Conservation (phyloP, 2,113 vertebrate genomes). For the Hemiprocne comata region DNA sequence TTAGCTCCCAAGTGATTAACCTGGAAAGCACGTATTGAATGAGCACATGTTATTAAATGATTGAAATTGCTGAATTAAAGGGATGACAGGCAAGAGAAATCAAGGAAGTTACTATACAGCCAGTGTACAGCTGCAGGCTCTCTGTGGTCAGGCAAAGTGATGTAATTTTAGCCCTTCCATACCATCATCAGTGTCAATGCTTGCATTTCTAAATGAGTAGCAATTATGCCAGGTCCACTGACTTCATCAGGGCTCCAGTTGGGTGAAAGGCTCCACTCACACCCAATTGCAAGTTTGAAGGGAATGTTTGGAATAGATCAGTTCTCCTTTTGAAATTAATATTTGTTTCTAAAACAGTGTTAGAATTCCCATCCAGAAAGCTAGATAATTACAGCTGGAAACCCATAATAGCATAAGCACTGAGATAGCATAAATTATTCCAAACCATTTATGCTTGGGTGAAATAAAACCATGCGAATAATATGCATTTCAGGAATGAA, state of each 20-base stretch:
- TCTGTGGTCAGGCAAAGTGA: background rate
- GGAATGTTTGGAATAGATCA: background rate
- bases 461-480: slow-evolving; percentile 43
- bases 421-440: slow-evolving; percentile 28
- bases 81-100: slow-evolving; percentile 39
- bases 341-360: slow-evolving; percentile 35
- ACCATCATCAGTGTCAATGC: background rate
- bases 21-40: background rate
- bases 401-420: background rate
- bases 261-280: background rate
- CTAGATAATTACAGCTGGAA: slow-evolving; percentile 34
- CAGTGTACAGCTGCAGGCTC: background rate
- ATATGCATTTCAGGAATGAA: background rate
- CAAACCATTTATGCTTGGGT: slow-evolving; percentile 41
- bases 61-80: slow-evolving; percentile 29
- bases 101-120: slow-evolving; percentile 21
- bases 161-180: background rate
- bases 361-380: slow-evolving; percentile 40
- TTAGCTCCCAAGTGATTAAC: background rate
- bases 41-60: background rate
- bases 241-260: background rate
- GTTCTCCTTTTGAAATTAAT: slow-evolving; percentile 56
- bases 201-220: background rate
- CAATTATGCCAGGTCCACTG: background rate
- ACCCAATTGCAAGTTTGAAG: background rate